These are phyloP conservation scores for Platycheirus rosarum DNA, from an alignment of 2,888 invertebrate genomes.

Conservation along the genomic window DNA sequence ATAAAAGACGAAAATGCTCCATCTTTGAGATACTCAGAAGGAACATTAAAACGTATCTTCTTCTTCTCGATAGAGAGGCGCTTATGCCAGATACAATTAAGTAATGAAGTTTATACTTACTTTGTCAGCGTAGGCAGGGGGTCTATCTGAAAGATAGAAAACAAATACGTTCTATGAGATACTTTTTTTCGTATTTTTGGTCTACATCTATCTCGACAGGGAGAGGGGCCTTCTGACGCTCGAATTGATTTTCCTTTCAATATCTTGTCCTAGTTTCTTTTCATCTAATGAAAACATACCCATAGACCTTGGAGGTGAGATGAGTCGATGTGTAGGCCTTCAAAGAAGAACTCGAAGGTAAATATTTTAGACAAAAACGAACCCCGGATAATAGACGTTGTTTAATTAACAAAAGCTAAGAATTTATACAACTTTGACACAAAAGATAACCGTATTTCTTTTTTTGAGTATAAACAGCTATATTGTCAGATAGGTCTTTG, in stretches of 20 bases:
- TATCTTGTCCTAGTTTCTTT: conserved; percentile 23
- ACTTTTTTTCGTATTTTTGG: conserved; percentile 15
- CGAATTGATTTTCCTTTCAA: conserved; percentile 38
- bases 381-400: conserved; percentile 9
- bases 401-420: conserved; percentile 37
- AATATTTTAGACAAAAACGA: conserved; percentile 32
- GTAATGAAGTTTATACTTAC: conserved; percentile 58
- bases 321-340: not conserved
- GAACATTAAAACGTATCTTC: not conserved
- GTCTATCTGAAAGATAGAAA: conserved; percentile 30
- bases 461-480: not conserved
- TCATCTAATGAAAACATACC: conserved; percentile 14
- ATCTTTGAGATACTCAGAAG: not conserved
- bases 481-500: conserved; percentile 16
- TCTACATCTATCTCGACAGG: conserved; percentile 56
- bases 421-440: conserved; percentile 17
- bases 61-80: conserved; percentile 18
- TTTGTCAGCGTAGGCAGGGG: conserved; percentile 46
- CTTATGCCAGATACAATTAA: conserved; percentile 68
- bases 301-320: conserved; percentile 1
- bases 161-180: conserved; percentile 12
- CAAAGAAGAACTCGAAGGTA: conserved; percentile 9
- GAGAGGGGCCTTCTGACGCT: not conserved
- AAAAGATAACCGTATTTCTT: conserved; percentile 10
- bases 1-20: conserved; percentile 20